phyloP scores from a whole-genome alignment of 53 echinoderm and acorn worm genomes.

The Temnopleurus reevesii region DNA sequence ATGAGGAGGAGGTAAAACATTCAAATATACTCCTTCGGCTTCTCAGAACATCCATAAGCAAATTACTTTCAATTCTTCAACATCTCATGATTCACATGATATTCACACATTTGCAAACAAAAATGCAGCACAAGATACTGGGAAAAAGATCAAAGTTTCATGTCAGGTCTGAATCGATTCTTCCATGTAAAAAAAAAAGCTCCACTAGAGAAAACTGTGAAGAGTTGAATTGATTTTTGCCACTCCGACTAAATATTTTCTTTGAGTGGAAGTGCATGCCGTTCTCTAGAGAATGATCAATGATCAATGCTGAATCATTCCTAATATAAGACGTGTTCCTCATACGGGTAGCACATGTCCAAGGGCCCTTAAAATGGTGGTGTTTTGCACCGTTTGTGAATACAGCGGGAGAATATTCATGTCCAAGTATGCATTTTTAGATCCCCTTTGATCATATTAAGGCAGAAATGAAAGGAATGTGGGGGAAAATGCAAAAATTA shows the following conservation, averaged over 20 bases:
- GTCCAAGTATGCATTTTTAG: neutral
- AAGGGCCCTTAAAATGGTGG: neutral
- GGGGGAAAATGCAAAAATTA: neutral
- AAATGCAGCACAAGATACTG: no score
- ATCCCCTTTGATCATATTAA: neutral
- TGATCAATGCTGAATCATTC: slow-evolving; percentile 14
- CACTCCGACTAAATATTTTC: neutral
- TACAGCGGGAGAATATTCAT: neutral
- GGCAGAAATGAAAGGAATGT: no score
- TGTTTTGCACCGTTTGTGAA: neutral
- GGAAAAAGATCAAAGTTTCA: no score
- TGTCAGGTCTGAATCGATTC: no score
- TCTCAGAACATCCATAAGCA: no score
- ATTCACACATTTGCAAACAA: no score
- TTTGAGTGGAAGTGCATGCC: neutral
- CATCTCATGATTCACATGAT: no score
- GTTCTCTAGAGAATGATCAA: neutral
- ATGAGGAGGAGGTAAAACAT: no score
- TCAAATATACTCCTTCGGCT: no score
- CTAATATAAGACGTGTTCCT: neutral
- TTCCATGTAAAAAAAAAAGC: neutral
- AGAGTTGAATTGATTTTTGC: neutral
- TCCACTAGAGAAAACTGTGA: neutral
- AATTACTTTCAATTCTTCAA: no score
- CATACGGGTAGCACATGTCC: neutral